Percentiles rank a stretch among this genome's conserved stretches.
Evolutionary conservation across 2,113 vertebrate species (phyloP).

Genomic region (Podocnemis expansa): DNA sequence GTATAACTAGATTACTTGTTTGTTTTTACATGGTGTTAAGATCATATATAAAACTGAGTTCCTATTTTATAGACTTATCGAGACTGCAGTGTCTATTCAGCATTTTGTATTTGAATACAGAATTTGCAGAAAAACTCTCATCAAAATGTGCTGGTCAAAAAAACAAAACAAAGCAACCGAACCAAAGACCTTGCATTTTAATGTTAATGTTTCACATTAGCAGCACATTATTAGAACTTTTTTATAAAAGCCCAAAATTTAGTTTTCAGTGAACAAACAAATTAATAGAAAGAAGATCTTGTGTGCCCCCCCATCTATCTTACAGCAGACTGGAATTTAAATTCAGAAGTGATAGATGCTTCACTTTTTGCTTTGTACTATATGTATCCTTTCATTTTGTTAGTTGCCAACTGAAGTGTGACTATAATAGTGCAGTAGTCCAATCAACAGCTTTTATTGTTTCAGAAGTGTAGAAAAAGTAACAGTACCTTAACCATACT

Average conservation of each 20-base stretch:
- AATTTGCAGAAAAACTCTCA: neutral
- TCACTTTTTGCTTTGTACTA: neutral
- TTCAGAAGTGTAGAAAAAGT: neutral
- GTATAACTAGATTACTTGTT: too few species aligned
- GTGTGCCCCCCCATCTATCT: too few species aligned
- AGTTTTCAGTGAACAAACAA: neutral
- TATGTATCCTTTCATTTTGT: neutral
- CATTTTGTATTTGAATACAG: neutral
- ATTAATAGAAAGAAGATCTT: neutral
- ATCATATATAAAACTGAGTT: rapidly evolving
- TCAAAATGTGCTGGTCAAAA: neutral
- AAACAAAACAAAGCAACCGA: too few species aligned
- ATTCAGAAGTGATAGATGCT: neutral
- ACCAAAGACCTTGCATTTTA: neutral
- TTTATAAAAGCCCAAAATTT: neutral
- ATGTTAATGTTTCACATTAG: neutral
- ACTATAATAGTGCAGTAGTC: neutral
- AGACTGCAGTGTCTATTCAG: neutral
- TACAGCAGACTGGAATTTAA: neutral
- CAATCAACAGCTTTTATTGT: neutral
- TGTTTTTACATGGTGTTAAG: neutral
- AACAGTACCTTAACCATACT: neutral
- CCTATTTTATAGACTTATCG: neutral
- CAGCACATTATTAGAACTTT: neutral
- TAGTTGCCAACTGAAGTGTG: neutral